A percentile compares a stretch with the other conserved stretches of the same genome.
These are phyloP conservation scores for Phthorimaea operculella DNA, from an alignment of 1,140 invertebrate genomes.

Conservation along the genomic window DNA sequence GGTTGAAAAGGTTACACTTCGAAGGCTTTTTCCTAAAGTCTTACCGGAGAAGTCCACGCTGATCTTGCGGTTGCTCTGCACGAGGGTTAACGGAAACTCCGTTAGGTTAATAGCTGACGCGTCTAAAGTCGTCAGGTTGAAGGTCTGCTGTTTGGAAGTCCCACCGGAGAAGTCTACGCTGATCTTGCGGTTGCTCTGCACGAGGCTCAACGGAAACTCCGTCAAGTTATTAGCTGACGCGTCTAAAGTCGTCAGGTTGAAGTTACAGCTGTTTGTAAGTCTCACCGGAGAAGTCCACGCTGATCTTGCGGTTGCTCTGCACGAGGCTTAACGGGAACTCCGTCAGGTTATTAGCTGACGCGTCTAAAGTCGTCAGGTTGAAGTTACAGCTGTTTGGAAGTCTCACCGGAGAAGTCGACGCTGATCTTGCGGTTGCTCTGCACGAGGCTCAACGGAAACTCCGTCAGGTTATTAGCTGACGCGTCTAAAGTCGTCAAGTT, in stretches of 20 bases:
- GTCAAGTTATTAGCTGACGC: slow-evolving; percentile 81
- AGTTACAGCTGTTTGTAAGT: too few species aligned
- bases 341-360: slow-evolving; percentile 80
- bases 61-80: slow-evolving; percentile 70
- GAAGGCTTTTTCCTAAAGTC: too few species aligned
- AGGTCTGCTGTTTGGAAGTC: too few species aligned
- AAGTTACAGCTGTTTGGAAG: too few species aligned
- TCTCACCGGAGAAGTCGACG: slow-evolving; percentile 73
- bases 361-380: slow-evolving; percentile 73
- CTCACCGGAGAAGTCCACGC: slow-evolving; percentile 10
- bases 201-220: slow-evolving; percentile 73
- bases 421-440: slow-evolving; percentile 70
- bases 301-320: slow-evolving; percentile 64
- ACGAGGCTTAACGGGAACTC: slow-evolving; percentile 74
- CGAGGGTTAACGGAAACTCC: slow-evolving; percentile 73
- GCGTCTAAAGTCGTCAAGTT: slow-evolving; percentile 75
- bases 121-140: too few species aligned
- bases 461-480: slow-evolving; percentile 79
- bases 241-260: slow-evolving; percentile 73
- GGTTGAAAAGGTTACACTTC: too few species aligned
- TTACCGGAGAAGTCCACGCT: slow-evolving; percentile 75
- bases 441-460: slow-evolving; percentile 74
- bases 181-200: slow-evolving; percentile 70
- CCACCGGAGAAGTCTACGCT: slow-evolving; percentile 74
- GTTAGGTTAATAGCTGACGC: slow-evolving; percentile 26